A percentile compares a stretch with the other conserved stretches of the same genome.
phyloP scores from a whole-genome alignment of 2,113 vertebrate species.

The Nipponia nippon region DNA sequence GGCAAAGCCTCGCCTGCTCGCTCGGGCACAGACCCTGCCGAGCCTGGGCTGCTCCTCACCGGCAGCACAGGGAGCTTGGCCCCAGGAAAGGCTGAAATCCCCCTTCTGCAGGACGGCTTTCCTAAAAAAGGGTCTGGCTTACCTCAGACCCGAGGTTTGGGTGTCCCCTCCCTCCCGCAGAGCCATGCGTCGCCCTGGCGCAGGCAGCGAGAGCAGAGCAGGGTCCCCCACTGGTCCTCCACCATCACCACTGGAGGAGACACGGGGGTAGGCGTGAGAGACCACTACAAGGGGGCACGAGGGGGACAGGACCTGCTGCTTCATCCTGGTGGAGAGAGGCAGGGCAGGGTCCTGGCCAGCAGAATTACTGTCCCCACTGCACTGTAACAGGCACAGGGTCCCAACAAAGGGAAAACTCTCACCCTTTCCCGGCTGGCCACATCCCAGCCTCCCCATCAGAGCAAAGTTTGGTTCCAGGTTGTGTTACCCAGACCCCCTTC shows the following conservation, averaged over 20 bases:
- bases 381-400: not conserved
- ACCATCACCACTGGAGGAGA: not conserved
- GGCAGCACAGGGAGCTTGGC: not conserved
- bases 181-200: not conserved
- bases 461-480: not conserved
- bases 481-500: not conserved
- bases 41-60: not conserved
- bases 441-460: not conserved
- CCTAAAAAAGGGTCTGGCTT: not conserved
- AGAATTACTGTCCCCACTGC: not conserved
- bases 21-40: rapidly evolving
- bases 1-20: not conserved
- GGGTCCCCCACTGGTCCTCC: too few species aligned
- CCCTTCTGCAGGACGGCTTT: rapidly evolving
- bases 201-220: not conserved
- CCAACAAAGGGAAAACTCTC: not conserved
- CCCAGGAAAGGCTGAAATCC: not conserved
- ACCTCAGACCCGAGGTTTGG: rapidly evolving
- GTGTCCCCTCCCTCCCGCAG: not conserved
- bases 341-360: not conserved
- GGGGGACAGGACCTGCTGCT: not conserved
- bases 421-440: not conserved
- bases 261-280: rapidly evolving
- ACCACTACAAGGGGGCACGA: rapidly evolving
- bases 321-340: not conserved